Conservation (phyloP, 2,888 invertebrate genomes). For the Drosophila fungiperda region DNA sequence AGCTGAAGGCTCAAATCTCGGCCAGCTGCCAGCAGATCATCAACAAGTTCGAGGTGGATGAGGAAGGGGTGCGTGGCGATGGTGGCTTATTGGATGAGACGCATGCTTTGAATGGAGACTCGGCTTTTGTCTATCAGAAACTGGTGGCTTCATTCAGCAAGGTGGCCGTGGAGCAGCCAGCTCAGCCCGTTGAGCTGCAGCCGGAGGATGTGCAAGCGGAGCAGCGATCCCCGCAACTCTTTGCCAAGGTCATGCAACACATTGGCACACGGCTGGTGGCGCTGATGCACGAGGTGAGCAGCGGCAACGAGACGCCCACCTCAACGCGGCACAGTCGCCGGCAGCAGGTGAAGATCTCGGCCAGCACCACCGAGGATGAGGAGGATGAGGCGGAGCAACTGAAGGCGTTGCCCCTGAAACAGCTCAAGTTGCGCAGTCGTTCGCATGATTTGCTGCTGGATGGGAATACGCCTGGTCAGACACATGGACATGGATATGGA, state of each 20-base stretch:
- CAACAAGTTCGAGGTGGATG: conserved; percentile 91
- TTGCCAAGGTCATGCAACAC: conserved; percentile 96
- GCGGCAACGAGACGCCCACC: conserved; percentile 88
- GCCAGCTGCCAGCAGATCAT: conserved; percentile 95
- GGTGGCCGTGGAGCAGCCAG: conserved; percentile 81
- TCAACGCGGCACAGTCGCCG: conserved; percentile 87
- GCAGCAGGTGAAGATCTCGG: conserved; percentile 87
- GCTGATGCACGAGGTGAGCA: conserved; percentile 96
- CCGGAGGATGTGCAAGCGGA: conserved; percentile 85
- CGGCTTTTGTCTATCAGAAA: conserved; percentile 94
- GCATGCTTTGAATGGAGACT: conserved; percentile 88
- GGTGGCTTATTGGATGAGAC: conserved; percentile 86
- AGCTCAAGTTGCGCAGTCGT: conserved; percentile 87
- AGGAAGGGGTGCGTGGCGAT: conserved; percentile 86
- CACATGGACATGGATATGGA: conserved; percentile 6
- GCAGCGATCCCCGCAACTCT: conserved; percentile 92
- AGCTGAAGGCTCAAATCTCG: conserved; percentile 93
- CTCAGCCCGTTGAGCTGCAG: conserved; percentile 80
- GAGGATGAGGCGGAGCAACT: conserved; percentile 83
- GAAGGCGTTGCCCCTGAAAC: conserved; percentile 64
- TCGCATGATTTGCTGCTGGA: conserved; percentile 92
- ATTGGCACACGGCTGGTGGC: conserved; percentile 94
- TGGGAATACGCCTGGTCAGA: conserved; percentile 70
- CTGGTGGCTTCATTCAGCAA: conserved; percentile 93
- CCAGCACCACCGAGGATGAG: conserved; percentile 84